Evolutionary conservation across 1,140 invertebrate species (phyloP).

Genomic region (Neodiprion lecontei): DNA sequence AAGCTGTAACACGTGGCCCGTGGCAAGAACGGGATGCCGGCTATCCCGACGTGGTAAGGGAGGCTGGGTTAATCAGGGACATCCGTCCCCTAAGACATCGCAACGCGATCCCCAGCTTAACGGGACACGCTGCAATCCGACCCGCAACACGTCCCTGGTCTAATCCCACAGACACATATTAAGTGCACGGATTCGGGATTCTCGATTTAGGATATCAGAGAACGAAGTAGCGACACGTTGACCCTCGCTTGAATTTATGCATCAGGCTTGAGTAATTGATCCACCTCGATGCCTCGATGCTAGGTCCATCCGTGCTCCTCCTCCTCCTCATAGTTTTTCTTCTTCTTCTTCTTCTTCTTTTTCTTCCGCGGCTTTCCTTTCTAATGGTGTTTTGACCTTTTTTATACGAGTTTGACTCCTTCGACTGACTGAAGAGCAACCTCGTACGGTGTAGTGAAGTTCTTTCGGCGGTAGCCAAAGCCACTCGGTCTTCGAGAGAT

Average conservation of each 20-base stretch:
- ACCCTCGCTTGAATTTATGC: too few species aligned
- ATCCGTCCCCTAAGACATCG: slow-evolving; percentile 51
- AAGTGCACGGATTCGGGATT: slow-evolving; percentile 43
- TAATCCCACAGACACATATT: slow-evolving; percentile 52
- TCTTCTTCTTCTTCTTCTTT: too few species aligned
- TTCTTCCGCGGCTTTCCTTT: too few species aligned
- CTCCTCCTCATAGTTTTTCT: too few species aligned
- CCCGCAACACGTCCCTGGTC: slow-evolving; percentile 38
- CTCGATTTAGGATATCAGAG: not conserved
- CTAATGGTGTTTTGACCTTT: too few species aligned
- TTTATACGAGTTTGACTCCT: too few species aligned
- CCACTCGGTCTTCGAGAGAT: not conserved
- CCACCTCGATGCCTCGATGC: too few species aligned
- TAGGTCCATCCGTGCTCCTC: too few species aligned
- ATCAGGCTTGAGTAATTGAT: too few species aligned
- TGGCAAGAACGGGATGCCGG: not conserved
- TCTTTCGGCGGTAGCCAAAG: not conserved
- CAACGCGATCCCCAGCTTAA: slow-evolving; percentile 51
- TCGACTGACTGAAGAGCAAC: too few species aligned
- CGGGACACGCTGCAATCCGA: slow-evolving; percentile 46
- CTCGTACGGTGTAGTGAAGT: not conserved
- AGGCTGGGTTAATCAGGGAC: slow-evolving; percentile 51
- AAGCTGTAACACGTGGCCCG: not conserved
- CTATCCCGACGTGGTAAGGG: slow-evolving; percentile 8
- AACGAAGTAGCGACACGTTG: not conserved